phyloP scores from a whole-genome alignment of 2,113 vertebrate genomes.

The Mormyrus lacerda region DNA sequence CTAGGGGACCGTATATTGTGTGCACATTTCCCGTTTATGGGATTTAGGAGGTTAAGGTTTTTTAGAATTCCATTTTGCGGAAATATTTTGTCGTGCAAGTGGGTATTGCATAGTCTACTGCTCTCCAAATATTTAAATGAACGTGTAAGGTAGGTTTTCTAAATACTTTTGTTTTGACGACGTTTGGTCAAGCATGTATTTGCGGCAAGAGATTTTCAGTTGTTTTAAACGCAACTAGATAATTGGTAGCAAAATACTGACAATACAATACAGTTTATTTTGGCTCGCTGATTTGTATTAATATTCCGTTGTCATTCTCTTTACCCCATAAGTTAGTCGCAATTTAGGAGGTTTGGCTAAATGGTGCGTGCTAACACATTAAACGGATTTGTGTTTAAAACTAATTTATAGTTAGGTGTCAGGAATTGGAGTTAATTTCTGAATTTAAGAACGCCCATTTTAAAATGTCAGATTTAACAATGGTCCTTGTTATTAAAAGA shows the following conservation, averaged over 20 bases:
- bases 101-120: background rate
- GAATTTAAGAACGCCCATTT: background rate
- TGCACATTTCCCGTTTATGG: slow-evolving; percentile 24
- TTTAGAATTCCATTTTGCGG: slow-evolving; percentile 9
- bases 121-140: slow-evolving; percentile 35
- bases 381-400: background rate
- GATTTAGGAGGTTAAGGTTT: background rate
- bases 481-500: background rate
- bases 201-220: background rate
- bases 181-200: background rate
- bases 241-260: background rate
- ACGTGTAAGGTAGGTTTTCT: slow-evolving; percentile 36
- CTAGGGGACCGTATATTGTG: background rate
- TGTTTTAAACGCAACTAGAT: background rate
- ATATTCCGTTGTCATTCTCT: background rate
- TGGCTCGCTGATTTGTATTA: background rate
- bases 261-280: background rate
- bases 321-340: background rate
- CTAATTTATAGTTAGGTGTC: background rate
- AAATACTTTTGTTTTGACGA: background rate
- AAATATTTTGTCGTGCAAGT: background rate
- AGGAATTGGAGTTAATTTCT: background rate
- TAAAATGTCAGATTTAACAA: background rate
- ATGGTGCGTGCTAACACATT: background rate
- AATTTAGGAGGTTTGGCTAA: background rate